A percentile compares a stretch with the other conserved stretches of the same genome.
phyloP scores from a whole-genome alignment of 2,888 invertebrate species.

The Escarpia spicata region DNA sequence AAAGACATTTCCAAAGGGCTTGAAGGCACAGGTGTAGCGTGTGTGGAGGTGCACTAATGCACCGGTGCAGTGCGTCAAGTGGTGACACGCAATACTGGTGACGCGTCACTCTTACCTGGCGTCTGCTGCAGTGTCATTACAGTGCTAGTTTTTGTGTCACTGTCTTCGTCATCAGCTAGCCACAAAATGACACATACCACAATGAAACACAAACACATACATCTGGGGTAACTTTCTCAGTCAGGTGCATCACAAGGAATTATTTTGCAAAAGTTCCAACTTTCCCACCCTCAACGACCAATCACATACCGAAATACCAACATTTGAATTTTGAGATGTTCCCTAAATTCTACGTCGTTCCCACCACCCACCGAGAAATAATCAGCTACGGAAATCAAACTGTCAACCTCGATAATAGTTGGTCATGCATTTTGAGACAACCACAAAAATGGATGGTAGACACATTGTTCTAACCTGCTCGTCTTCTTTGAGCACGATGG shows the following conservation, averaged over 20 bases:
- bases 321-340: not conserved
- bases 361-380: not conserved
- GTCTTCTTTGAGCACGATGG: no score
- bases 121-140: not conserved
- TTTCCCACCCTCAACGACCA: not conserved
- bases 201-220: not conserved
- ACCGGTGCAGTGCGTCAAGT: not conserved
- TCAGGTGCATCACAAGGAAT: not conserved
- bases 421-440: not conserved
- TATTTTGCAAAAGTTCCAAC: not conserved
- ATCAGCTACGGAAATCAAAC: not conserved
- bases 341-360: not conserved
- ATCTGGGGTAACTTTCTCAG: not conserved
- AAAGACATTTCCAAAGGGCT: not conserved
- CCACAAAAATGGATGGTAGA: not conserved
- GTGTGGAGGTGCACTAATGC: not conserved
- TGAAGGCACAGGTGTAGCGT: not conserved
- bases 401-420: not conserved
- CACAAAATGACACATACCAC: not conserved
- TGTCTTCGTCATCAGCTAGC: not conserved
- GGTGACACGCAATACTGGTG: not conserved
- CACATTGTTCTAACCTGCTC: no score
- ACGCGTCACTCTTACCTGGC: not conserved
- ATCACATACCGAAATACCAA: not conserved
- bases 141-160: slow-evolving; percentile 11